phyloP scores from a whole-genome alignment of 2,797 vertebrate species.

The Glyptemys insculpta region DNA sequence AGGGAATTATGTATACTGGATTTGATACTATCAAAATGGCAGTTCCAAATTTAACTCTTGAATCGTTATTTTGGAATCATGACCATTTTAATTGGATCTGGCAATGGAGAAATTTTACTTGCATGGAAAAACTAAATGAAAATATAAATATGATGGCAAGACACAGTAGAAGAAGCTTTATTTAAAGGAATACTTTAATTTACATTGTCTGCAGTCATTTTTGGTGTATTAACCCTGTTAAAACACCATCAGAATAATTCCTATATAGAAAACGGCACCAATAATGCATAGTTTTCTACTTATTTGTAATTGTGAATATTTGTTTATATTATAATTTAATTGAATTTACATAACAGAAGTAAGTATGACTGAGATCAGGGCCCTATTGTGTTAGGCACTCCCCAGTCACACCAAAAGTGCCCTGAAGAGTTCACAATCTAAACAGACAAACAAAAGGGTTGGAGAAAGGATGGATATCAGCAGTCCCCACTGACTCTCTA shows the following conservation, averaged over 20 bases:
- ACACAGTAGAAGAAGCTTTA: fast-evolving
- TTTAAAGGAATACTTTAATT: neutral
- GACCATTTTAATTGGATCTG: fast-evolving
- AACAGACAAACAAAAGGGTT: neutral
- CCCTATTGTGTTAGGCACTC: neutral
- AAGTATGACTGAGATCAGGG: neutral
- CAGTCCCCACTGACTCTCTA: neutral
- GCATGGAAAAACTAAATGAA: neutral
- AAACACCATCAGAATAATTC: constrained; percentile 19
- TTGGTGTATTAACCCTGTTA: constrained; percentile 19
- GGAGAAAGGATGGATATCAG: fast-evolving
- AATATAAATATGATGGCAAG: neutral
- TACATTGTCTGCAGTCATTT: neutral
- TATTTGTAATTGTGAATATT: constrained; percentile 29
- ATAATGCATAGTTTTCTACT: constrained; percentile 19
- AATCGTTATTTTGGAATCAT: neutral
- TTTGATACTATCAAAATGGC: fast-evolving
- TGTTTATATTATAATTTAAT: neutral
- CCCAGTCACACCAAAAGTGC: neutral
- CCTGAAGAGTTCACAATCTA: neutral
- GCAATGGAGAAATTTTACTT: neutral
- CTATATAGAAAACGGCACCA: constrained; percentile 1
- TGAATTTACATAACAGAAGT: neutral
- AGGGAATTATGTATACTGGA: fast-evolving
- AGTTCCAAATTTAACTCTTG: fast-evolving